These are phyloP conservation scores for Halcyon badia DNA, from an alignment of 2,797 vertebrate species.

Conservation along the genomic window DNA sequence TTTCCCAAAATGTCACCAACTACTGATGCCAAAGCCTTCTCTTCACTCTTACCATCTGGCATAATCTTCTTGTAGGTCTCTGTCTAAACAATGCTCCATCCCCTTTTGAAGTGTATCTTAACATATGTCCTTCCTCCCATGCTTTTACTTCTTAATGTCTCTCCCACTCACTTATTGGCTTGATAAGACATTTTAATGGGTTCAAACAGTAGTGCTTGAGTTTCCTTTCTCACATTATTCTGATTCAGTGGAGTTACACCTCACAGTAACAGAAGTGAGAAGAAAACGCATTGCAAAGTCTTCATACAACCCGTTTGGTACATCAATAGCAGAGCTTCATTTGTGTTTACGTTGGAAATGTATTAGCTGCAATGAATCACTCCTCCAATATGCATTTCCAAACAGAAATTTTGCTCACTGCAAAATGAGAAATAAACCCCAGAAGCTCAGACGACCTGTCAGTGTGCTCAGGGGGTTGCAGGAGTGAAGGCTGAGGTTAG, in stretches of 20 bases:
- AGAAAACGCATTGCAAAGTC: conserved; percentile 50
- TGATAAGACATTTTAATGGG: conserved; percentile 70
- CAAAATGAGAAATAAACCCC: conserved; percentile 36
- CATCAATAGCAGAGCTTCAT: conserved; percentile 22
- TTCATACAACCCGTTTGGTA: background rate
- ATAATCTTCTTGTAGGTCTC: conserved; percentile 59
- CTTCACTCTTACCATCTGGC: conserved; percentile 72
- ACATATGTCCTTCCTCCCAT: conserved; percentile 77
- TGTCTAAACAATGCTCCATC: conserved; percentile 72
- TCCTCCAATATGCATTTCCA: background rate
- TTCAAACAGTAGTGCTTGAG: conserved; percentile 60
- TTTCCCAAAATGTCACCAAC: conserved; percentile 71
- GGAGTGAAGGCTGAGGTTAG: conserved; percentile 48
- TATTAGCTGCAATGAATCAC: conserved; percentile 43
- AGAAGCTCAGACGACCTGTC: conserved; percentile 61
- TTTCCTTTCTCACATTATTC: conserved; percentile 68
- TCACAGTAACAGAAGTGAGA: conserved; percentile 65
- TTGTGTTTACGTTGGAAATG: background rate
- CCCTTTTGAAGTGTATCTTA: conserved; percentile 71
- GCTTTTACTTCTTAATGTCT: conserved; percentile 71
- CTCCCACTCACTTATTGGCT: conserved; percentile 73
- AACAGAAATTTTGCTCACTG: conserved; percentile 36
- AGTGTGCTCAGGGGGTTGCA: conserved; percentile 22
- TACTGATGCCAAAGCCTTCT: conserved; percentile 74
- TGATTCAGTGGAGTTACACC: conserved; percentile 67